Base-by-base conservation (phyloP, 2,888 invertebrate genomes). In the Linyphia triangularis region DNA sequence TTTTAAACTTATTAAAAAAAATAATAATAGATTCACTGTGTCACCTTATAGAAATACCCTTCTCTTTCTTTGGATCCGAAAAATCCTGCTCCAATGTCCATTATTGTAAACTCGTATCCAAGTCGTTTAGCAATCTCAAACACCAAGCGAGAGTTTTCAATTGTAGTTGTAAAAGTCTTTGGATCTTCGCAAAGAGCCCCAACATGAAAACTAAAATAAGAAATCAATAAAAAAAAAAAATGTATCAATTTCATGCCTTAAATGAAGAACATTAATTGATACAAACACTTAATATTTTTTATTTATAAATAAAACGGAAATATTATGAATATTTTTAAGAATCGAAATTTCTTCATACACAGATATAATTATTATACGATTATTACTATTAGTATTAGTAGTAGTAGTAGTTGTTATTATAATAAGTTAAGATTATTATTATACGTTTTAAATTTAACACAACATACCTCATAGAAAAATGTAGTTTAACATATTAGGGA, bases 31-130 rank as follows among this genome's bases (percentile, higher is more conserved):
- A 24, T 7, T 24, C 30, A 67, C 10, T 33, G 37, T n/a, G 6
- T 61, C 73, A 88, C 82, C 37, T 40, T 26, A 10, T 77, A 24
- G 43, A 88, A 88, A 24, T 43, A 24, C 13, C 30, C 93, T 91
- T 94, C 94, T 90, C 94, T 93, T 91, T 94, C 94, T 37, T 91
- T 91, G 22, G 93, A 92, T 63, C 98, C 98, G 1, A 97, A 97
- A 94, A 96, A 99, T 70, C 99, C 98, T 10, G 95, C 95, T 0
- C 97, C 97, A 92, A 99, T 95, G 93, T 99, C 97, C 89, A 99
- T 94, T 78, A 99, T 93, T 73, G 94, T 94, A 93, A 97, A 96
- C 91, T 95, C 93, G 93, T 95, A 96, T 0, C 98, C 98, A 78
- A 96, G 93, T 43, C 94, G 93, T 24, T 93, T 93, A 0, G 95